Percentiles rank a stretch among this genome's conserved stretches.
Evolutionary conservation across 2,113 vertebrate genomes (phyloP).

Genomic region (Conger conger): DNA sequence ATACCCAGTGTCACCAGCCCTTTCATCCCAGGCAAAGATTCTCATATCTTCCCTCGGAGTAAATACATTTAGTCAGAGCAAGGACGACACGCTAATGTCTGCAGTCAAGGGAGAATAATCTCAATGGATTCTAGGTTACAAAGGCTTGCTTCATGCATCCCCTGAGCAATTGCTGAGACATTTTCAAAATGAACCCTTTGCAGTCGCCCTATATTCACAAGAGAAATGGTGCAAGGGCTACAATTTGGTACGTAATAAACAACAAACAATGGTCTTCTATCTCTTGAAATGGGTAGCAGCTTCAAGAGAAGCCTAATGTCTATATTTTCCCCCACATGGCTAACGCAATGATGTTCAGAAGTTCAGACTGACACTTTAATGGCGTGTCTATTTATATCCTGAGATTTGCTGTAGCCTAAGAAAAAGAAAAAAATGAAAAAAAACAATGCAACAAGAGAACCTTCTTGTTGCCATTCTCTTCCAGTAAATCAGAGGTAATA

Average conservation of each 20-base stretch:
- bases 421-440: constrained; percentile 32
- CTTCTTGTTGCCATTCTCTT: neutral
- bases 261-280: neutral
- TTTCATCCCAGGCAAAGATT: constrained; percentile 10
- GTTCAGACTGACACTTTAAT: neutral
- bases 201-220: neutral
- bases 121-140: neutral
- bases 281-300: neutral
- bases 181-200: neutral
- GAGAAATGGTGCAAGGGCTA: neutral
- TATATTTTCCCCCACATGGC: neutral
- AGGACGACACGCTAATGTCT: neutral
- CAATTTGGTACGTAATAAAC: neutral
- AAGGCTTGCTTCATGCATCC: neutral
- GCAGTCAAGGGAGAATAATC: neutral
- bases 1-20: constrained; percentile 6
- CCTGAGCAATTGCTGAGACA: neutral
- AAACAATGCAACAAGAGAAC: neutral
- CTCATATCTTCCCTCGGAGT: neutral
- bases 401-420: constrained; percentile 6
- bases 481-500: neutral
- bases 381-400: neutral
- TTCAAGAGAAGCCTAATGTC: neutral
- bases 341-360: neutral
- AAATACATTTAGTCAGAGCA: neutral